A percentile compares a stretch with the other conserved stretches of the same genome.
Conservation (phyloP, 35 echinoderm and acorn worm genomes). For the Stichopus chloronotus region DNA sequence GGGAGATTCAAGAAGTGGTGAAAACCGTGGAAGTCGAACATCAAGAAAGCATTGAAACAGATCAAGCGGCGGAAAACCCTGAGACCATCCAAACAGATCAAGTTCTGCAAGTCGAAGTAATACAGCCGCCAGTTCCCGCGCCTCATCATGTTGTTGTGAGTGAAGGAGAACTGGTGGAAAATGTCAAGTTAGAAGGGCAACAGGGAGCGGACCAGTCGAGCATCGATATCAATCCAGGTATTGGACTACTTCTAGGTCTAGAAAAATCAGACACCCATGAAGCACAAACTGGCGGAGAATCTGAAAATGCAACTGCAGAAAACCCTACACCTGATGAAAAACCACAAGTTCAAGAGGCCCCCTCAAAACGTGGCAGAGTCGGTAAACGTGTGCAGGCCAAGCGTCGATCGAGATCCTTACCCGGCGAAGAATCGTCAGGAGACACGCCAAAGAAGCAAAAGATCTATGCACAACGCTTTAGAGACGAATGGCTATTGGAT, state of each 20-base stretch:
- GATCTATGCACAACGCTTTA: constrained; percentile 27
- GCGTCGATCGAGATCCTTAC: not conserved
- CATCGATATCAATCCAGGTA: not conserved
- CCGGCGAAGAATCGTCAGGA: not conserved
- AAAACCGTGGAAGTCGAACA: not conserved
- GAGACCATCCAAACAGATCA: not conserved
- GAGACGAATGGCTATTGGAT: constrained; percentile 31
- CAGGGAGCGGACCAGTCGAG: not conserved
- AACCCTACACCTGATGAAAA: not conserved
- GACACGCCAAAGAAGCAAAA: constrained; percentile 18
- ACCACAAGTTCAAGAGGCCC: not conserved
- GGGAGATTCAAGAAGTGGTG: not conserved
- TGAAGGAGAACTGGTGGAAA: not conserved
- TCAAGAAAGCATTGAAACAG: not conserved
- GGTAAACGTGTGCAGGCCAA: not conserved
- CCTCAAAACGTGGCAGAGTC: not conserved
- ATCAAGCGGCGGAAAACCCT: not conserved
- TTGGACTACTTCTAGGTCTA: not conserved
- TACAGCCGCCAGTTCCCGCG: not conserved
- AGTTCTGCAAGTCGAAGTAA: not conserved
- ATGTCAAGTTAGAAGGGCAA: not conserved
- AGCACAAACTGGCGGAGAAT: not conserved
- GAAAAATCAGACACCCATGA: not conserved
- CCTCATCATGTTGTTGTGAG: not conserved
- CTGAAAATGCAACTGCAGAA: not conserved